Base-by-base conservation (phyloP, 2,888 invertebrate species). In the Chrysolina oricalcia region DNA sequence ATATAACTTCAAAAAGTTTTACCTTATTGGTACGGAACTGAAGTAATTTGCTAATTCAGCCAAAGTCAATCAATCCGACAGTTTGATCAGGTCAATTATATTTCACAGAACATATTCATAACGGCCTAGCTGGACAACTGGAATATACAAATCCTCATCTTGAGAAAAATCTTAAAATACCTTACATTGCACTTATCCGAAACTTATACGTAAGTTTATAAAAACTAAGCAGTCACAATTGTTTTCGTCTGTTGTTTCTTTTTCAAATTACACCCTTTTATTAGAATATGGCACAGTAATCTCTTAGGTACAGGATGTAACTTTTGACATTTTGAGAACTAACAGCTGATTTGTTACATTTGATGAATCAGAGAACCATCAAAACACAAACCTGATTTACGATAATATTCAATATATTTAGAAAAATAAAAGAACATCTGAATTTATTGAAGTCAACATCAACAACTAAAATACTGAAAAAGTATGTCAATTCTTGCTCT, bases 151-250 rank as follows among this genome's bases (percentile, higher is more conserved):
- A 53, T 59, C 59, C 59, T 59, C 46, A 62, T 63, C 46, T 63
- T 63, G 62, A 48, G 63, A 53, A 72, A 69, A 74, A 62, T 74
- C 76, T 63, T 46, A 65, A 71, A 62, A 72, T 70, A 79, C 74
- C 85, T 85, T 83, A 88, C 86, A 89, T 89, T 89, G 89, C 89
- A 89, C 89, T 88, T 88, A 88, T 87, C 87, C 87, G 87, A 86
- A 85, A 84, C 80, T 82, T 85, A 85, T 83, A 75, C 74, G 82
- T 83, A 83, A 79, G 82, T 83, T 78, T 78, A 85, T 86, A 85
- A 86, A 86, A 85, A 82, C 86, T 87, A 87, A 86, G 86, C 88
- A 88, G 88, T 88, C 87, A 85, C 77, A 83, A 81, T 82, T 76
- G 79, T 75, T 81, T 73, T 70, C 67, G 73, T 77, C 81, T 74